phyloP scores from a whole-genome alignment of 1,140 invertebrate genomes.

The Apis mellifera region DNA sequence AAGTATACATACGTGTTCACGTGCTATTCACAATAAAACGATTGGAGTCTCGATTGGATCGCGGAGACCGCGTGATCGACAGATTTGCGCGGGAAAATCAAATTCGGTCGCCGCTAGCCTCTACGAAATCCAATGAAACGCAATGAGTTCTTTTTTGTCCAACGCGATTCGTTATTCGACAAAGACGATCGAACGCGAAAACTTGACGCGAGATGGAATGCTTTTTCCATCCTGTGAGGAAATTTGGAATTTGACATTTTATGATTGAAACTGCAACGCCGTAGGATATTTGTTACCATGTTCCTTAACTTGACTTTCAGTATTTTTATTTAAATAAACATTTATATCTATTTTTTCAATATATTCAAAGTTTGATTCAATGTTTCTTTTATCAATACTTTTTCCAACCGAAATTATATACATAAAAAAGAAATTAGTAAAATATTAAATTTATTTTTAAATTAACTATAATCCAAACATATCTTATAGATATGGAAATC shows the following conservation, averaged over 20 bases:
- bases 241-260: slow-evolving; percentile 4
- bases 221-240: too few species aligned
- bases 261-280: neutral
- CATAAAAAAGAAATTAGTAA: too few species aligned
- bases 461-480: too few species aligned
- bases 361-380: too few species aligned
- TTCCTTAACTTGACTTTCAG: too few species aligned
- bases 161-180: neutral
- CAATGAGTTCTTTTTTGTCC: neutral
- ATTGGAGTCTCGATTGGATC: neutral
- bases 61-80: neutral
- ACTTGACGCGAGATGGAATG: neutral
- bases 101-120: neutral
- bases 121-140: neutral
- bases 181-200: slow-evolving; percentile 13
- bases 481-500: too few species aligned
- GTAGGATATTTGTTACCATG: neutral
- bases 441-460: too few species aligned
- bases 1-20: neutral
- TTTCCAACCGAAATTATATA: too few species aligned
- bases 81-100: neutral
- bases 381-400: too few species aligned
- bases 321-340: too few species aligned
- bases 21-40: neutral
- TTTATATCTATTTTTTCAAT: too few species aligned